Evolutionary conservation across 2,888 invertebrate genomes (phyloP), one percentile per base, ranked within the genome.

Genomic region (Creontiades dilutus): DNA sequence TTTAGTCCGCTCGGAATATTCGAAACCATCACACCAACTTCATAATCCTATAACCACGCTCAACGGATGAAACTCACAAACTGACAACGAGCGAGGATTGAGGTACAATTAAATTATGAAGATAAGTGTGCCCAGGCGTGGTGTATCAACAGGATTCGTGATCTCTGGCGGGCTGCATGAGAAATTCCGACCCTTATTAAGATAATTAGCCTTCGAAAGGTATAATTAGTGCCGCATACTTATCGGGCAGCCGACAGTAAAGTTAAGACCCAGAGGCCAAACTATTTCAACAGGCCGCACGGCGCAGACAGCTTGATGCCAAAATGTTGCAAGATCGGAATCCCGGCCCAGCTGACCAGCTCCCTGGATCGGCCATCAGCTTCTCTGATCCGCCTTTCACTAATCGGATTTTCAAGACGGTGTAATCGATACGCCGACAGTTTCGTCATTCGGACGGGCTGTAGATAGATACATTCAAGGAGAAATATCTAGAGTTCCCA

Each of bases 251-350:
- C 68, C 68, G 27, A 68, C 68, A 68, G 68, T 68, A 68, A 68
- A 68, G 37, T 37, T 37, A 37, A 37, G 7, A 2, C 37, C 23
- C 9, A 68, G 23, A 68, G 23, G 68, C 68, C 68, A 68, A 68
- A 23, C 19, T 23, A 68, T 23, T 68, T 68, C 68, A 23, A 68
- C 68, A 68, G 68, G 68, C 68, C 68, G 13, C 11, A 7, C 23
- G 23, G 68, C 68, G 11, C 68, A 68, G 68, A 68, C 68, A 68
- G 68, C 68, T 23, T 68, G 68, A 68, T 68, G 68, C 68, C 68
- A 68, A 23, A 68, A 68, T 23, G 68, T 68, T 68, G 68, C 68
- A 19, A 68, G 27, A 68, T 68, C 68, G 68, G 68, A 23, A 68
- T 68, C 68, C 9, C 27, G 68, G 12, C 16, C 57, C 57, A 57